Base-by-base conservation (phyloP, 53 echinoderm and acorn worm genomes). In the Crossaster papposus region DNA sequence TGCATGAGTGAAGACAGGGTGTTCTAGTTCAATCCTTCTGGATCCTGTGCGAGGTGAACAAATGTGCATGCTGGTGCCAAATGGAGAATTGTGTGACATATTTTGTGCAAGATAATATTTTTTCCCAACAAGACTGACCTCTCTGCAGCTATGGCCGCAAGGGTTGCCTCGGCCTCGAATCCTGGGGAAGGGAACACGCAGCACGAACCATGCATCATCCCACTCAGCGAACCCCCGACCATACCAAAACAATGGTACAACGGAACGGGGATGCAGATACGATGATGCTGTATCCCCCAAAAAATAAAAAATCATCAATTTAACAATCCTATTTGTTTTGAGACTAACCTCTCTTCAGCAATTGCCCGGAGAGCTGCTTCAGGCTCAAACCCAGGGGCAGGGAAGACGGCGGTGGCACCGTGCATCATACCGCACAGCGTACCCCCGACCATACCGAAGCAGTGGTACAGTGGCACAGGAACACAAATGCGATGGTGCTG, bases 371-470 rank as follows among this genome's bases (percentile, higher is more conserved):
- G 80, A 15, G 91, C 83, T 51, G 95, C 85, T 55, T 92, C 92
- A 12, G 97, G 79, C 68, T 97, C 97, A 91, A 95, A 95, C 23
- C 92, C 92, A 15, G 85, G 91, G 3, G 95, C 80, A 2, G 94
- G 92, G 78, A 95, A 94, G 14, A 97, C 90, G 36, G 81, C 82
- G 26, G 97, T 97, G 10, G 90, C 88, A 35, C 95, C 97, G 52
- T 94, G 94, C 51, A 93, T 91, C 51, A 92, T 79, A 14, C 83
- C 80, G 65, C 80, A 70, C 30, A 97, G 77, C 24, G 92, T 82
- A 14, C 94, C 97, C 26, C 91, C 84, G 14, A 97, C 95, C 97
- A 97, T 97, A 14, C 95, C 97, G 90, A 97, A 97, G 65, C 95
- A 95, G 68, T 97, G 97, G 70, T 92, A 97, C 15, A 97, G 79